Percentiles rank a stretch among this genome's conserved stretches.
phyloP scores from a whole-genome alignment of 2,888 invertebrate species.

The Torymus texanus region DNA sequence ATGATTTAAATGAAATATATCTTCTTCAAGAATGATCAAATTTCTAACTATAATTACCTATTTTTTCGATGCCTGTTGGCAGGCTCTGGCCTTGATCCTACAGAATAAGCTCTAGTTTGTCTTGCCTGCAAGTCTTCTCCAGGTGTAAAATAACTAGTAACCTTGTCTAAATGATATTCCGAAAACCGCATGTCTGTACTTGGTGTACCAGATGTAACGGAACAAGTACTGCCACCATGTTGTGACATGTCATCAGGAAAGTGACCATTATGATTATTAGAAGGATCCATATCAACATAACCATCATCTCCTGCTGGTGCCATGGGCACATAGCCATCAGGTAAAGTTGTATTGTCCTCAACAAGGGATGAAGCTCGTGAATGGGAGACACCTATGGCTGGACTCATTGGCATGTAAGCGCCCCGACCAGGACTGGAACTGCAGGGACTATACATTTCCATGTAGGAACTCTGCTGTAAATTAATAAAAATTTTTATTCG shows the following conservation, averaged over 20 bases:
- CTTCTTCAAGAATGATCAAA: too few relatives aligned
- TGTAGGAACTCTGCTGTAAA: constrained; percentile 74
- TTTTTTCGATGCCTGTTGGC: constrained; percentile 76
- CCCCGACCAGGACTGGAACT: constrained; percentile 76
- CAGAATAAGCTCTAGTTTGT: constrained; percentile 89
- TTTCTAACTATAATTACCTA: constrained; percentile 63
- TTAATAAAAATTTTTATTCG: constrained; percentile 7
- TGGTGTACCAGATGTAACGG: constrained; percentile 88
- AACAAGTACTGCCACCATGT: constrained; percentile 82
- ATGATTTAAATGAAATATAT: too few relatives aligned
- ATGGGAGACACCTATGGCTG: constrained; percentile 76
- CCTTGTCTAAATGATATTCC: constrained; percentile 89
- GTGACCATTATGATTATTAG: constrained; percentile 68
- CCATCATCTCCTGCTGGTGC: constrained; percentile 78
- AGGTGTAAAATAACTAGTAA: constrained; percentile 83
- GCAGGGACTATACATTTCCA: constrained; percentile 77
- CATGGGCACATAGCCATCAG: constrained; percentile 82
- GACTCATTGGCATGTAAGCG: constrained; percentile 78
- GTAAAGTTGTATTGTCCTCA: constrained; percentile 74
- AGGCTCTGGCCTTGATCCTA: constrained; percentile 87
- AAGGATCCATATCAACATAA: constrained; percentile 81
- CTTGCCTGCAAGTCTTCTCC: constrained; percentile 80
- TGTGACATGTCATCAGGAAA: constrained; percentile 78
- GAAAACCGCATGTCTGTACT: constrained; percentile 86
- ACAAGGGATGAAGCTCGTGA: constrained; percentile 81